These are phyloP conservation scores for Pluvianellus socialis DNA, from an alignment of 2,113 vertebrate species.

Conservation along the genomic window DNA sequence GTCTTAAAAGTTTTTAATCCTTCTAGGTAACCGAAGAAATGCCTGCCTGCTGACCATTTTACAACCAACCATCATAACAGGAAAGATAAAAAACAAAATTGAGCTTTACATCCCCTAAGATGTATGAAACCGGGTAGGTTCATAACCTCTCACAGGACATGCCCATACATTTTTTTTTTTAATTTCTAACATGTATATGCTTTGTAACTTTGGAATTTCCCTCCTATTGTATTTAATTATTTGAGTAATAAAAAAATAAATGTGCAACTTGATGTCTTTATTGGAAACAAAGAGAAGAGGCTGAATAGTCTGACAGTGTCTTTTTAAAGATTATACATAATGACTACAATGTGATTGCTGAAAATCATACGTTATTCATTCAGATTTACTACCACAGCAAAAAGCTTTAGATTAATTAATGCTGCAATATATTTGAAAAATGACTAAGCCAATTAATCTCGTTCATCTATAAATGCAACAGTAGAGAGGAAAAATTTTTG, in stretches of 20 bases:
- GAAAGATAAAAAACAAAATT: neutral
- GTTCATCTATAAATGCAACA: constrained; percentile 15
- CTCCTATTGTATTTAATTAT: neutral
- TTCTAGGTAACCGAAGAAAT: neutral
- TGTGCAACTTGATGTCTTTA: neutral
- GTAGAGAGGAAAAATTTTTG: neutral
- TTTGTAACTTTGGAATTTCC: neutral
- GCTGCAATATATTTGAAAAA: constrained; percentile 39
- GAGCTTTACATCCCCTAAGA: neutral
- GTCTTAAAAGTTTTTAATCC: neutral
- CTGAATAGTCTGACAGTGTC: neutral
- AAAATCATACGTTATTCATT: constrained; percentile 30
- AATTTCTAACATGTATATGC: neutral
- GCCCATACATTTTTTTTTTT: neutral
- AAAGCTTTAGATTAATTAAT: constrained; percentile 54
- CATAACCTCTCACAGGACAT: neutral
- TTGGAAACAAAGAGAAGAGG: neutral
- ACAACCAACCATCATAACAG: neutral
- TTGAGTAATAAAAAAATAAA: neutral
- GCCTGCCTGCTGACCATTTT: neutral
- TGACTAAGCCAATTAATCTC: constrained; percentile 22
- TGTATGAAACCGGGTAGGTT: neutral
- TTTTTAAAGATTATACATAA: constrained; percentile 19
- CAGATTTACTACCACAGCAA: constrained; percentile 33
- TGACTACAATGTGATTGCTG: constrained; percentile 3